phyloP scores from a whole-genome alignment of 64 coral and sea anemone genomes.

The Actinia tenebrosa region DNA sequence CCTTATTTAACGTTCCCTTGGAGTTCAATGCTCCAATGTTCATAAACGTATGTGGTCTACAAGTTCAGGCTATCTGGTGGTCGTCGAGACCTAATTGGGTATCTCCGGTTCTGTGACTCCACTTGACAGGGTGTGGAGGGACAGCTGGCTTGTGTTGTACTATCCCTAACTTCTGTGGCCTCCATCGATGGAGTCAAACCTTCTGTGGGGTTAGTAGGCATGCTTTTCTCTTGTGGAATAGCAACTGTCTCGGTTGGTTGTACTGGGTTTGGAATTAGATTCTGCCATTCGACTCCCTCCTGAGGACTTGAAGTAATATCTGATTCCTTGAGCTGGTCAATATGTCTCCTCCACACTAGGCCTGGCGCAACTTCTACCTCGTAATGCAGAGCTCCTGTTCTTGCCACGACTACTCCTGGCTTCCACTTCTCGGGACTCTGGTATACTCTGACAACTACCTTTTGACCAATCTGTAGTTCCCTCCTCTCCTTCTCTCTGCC shows the following conservation, averaged over 20 bases:
- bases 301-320: background rate
- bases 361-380: conserved; percentile 30
- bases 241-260: background rate
- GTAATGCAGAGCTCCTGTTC: conserved; percentile 29
- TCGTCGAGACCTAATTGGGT: conserved; percentile 24
- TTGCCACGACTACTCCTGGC: conserved; percentile 21
- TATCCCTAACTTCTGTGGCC: background rate
- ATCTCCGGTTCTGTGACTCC: conserved; percentile 34
- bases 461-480: conserved; percentile 13
- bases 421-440: conserved; percentile 17
- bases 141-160: background rate
- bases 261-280: background rate
- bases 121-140: background rate
- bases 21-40: background rate
- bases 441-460: conserved; percentile 22
- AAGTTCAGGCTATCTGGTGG: conserved; percentile 39
- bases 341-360: conserved; percentile 47
- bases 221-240: background rate
- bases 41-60: background rate
- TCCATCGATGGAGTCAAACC: background rate
- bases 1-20: background rate
- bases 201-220: background rate
- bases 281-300: background rate
- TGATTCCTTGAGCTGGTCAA: conserved; percentile 43
- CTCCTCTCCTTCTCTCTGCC: too few relatives aligned